These are phyloP conservation scores for Tragopan temminckii DNA, from an alignment of 2,797 vertebrate species.

Conservation along the genomic window DNA sequence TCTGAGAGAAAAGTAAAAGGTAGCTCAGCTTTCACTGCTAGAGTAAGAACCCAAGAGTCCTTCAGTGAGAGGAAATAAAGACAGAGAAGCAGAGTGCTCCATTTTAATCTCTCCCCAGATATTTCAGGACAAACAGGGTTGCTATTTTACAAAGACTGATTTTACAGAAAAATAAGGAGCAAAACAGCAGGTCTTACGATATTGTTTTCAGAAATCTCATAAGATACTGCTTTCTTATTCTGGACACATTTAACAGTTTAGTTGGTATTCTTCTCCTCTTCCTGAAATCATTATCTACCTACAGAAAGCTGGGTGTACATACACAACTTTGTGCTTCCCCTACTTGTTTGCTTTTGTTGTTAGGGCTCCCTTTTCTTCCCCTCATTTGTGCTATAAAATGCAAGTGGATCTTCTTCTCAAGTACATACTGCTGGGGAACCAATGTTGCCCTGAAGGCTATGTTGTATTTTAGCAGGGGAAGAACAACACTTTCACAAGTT, in stretches of 20 bases:
- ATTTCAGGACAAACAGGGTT: neutral
- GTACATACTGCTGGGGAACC: rapidly evolving
- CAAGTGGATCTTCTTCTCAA: neutral
- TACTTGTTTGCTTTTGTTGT: neutral
- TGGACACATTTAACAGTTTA: neutral
- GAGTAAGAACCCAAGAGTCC: neutral
- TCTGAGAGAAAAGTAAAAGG: neutral
- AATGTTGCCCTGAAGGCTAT: neutral
- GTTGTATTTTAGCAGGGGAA: neutral
- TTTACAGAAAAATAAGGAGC: neutral
- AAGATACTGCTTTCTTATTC: neutral
- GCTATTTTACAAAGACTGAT: neutral
- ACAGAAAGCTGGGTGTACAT: rapidly evolving
- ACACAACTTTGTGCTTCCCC: neutral
- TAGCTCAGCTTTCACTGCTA: neutral
- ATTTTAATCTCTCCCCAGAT: neutral
- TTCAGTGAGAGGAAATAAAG: neutral
- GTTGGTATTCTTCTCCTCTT: neutral
- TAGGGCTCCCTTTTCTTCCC: neutral
- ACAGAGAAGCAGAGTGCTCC: neutral
- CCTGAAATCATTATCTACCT: neutral
- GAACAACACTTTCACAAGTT: neutral
- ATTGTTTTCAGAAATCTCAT: neutral
- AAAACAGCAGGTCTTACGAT: neutral
- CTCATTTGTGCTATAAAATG: neutral